phyloP scores from a whole-genome alignment of 2,797 vertebrate species.

The Chromobotia macracanthus region DNA sequence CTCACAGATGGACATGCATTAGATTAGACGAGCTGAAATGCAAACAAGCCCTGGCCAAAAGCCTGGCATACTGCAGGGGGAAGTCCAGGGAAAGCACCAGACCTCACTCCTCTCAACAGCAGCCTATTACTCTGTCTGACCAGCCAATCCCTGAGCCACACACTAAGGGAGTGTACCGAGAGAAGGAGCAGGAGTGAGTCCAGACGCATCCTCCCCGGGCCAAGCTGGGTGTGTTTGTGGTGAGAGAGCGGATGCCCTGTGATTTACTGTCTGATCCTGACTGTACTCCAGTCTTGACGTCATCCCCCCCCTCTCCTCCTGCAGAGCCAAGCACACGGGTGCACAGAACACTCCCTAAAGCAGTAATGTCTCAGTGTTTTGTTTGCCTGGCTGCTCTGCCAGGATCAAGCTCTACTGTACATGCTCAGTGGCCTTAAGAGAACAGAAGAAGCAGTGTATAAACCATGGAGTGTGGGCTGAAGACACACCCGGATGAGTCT shows the following conservation, averaged over 20 bases:
- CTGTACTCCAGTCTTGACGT: slow-evolving; percentile 56
- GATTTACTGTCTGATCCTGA: slow-evolving; percentile 73
- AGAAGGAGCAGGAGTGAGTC: slow-evolving; percentile 28
- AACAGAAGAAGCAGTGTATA: slow-evolving; percentile 47
- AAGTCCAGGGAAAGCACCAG: slow-evolving; percentile 58
- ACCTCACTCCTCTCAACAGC: slow-evolving; percentile 18
- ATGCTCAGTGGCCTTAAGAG: slow-evolving; percentile 41
- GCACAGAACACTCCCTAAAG: slow-evolving; percentile 55
- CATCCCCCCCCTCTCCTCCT: slow-evolving; percentile 39
- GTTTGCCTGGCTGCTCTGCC: slow-evolving; percentile 28
- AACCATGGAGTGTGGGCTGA: slow-evolving; percentile 30
- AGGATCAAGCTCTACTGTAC: slow-evolving; percentile 27
- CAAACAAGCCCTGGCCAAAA: slow-evolving; percentile 32
- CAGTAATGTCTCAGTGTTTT: slow-evolving; percentile 58
- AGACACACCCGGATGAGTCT: slow-evolving; percentile 43
- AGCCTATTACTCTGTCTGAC: slow-evolving; percentile 24
- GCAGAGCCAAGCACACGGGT: slow-evolving; percentile 58
- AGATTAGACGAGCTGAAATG: slow-evolving; percentile 12
- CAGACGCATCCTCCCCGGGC: slow-evolving; percentile 49
- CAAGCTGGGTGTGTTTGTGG: slow-evolving; percentile 50
- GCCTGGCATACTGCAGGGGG: slow-evolving; percentile 46
- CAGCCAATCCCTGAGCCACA: slow-evolving; percentile 31
- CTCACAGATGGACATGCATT: slow-evolving; percentile 6
- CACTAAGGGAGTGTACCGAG: slow-evolving; percentile 32
- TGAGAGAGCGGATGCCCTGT: slow-evolving; percentile 55